Evolutionary conservation across 2,888 invertebrate species (phyloP), one percentile per base, ranked within the genome.

Genomic region (Philhelius pedissequus): DNA sequence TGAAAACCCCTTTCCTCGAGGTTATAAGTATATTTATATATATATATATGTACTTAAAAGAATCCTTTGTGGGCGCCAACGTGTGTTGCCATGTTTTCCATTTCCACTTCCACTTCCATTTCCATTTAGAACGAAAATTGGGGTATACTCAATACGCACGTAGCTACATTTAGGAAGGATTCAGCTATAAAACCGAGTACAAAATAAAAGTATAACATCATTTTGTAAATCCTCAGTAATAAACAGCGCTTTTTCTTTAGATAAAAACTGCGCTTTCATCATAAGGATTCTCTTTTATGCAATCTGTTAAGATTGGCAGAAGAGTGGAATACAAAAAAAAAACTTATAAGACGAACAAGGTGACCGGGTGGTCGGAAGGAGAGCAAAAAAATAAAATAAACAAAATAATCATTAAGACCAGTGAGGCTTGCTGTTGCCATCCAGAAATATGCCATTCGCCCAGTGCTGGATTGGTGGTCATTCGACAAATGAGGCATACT

Each of bases 221-320:
- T 76, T 84, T 80, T 84, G 60, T 84, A 84, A 84, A 84, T 84
- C 84, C 75, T 66, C 45, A 70, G 84, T 84, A 84, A 84, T 84
- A 80, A 84, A 80, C 84, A 84, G 80, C 80, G 74, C 80, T 68
- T 80, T 82, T 75, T 80, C 84, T 79, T 75, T 70, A 79, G 84
- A 84, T 84, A 84, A 84, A 84, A 80, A 80, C 75, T 84, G 84
- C 80, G 84, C 80, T 84, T 79, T 84, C 84, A 54, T 84, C 84
- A 80, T 80, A 80, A 75, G 80, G 75, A 84, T 80, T 68, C 79
- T 84, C 80, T 35, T 80, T 84, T 79, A 48, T 75, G 68, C 75
- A 75, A 84, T 80, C 66, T 62, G 64, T 70, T 71, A 84, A 79
- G 75, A 75, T 69, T 64, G 48, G 25, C 64, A 64, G 27, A 75